Conservation (phyloP, 2,888 invertebrate species). For the Girardia tigrina region DNA sequence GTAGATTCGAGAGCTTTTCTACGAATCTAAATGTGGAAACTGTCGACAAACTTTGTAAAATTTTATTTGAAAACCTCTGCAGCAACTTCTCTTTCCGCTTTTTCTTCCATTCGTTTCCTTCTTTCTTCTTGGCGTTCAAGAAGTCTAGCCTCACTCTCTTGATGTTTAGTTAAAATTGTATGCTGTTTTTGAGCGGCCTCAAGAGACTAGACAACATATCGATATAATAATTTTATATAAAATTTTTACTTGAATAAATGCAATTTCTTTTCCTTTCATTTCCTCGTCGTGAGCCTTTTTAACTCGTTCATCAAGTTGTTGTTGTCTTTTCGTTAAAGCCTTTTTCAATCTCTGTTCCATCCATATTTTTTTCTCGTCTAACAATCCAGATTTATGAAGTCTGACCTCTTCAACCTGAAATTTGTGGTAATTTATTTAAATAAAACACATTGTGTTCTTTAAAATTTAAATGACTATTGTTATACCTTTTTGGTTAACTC, state of each 20-base stretch:
- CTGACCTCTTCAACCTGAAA: conserved; percentile 21
- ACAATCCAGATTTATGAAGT: not conserved
- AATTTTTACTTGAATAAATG: conserved; percentile 24
- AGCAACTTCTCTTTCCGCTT: not conserved
- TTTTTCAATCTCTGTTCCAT: not conserved
- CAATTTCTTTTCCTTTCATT: conserved; percentile 24
- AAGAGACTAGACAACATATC: too few relatives aligned
- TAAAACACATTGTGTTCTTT: not conserved
- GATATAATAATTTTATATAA: too few relatives aligned
- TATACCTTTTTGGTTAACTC: not conserved
- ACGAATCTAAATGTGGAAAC: not conserved
- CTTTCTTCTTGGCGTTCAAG: conserved; percentile 7
- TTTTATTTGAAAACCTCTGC: not conserved
- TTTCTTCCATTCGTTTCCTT: not conserved
- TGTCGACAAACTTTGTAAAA: not conserved
- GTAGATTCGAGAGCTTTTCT: not conserved
- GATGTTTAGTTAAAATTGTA: conserved; percentile 16
- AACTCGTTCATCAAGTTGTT: conserved; percentile 25
- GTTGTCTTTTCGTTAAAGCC: not conserved
- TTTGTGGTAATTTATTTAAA: not conserved
- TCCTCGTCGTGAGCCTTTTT: conserved; percentile 25
- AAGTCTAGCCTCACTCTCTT: conserved; percentile 25
- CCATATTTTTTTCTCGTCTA: conserved; percentile 27
- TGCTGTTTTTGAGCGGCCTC: conserved; percentile 27
- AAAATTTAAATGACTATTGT: not conserved